Conservation (phyloP, 2,113 vertebrate genomes). For the Cyphomyrus plagiostoma region DNA sequence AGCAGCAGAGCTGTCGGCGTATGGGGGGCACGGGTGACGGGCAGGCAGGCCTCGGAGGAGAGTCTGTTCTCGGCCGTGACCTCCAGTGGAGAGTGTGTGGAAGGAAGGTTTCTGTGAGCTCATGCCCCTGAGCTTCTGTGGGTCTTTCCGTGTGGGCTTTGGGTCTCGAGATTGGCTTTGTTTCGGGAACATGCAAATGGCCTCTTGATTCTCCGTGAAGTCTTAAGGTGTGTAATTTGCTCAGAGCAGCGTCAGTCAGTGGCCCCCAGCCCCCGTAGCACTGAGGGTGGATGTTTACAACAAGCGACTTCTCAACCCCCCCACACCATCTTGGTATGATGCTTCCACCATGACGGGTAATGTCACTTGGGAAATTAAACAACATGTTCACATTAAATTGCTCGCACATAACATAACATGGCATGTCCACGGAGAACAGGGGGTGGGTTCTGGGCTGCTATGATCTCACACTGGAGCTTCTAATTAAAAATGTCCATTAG, state of each 20-base stretch:
- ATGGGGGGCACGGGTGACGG: background rate
- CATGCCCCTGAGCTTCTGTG: background rate
- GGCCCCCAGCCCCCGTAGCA: background rate
- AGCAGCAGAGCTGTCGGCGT: background rate
- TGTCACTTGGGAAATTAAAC: conserved; percentile 5
- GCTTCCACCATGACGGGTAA: background rate
- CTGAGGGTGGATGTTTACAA: background rate
- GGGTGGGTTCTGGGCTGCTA: background rate
- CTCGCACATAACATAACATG: background rate
- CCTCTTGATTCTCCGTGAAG: background rate
- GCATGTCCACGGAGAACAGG: background rate
- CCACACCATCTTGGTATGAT: background rate
- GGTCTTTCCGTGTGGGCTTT: background rate
- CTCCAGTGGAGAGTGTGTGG: background rate
- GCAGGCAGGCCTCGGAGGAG: background rate
- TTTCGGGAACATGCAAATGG: background rate
- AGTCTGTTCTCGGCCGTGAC: background rate
- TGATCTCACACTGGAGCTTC: conserved; percentile 11
- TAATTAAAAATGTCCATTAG: conserved; percentile 30
- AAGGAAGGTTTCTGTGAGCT: background rate
- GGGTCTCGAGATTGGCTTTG: background rate
- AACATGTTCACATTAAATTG: background rate
- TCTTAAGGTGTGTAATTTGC: background rate
- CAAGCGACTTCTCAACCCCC: too few relatives aligned
- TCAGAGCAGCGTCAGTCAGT: background rate